A percentile compares a stretch with the other conserved stretches of the same genome.
Conservation (phyloP, 2,113 vertebrate genomes). For the Athene cunicularia region DNA sequence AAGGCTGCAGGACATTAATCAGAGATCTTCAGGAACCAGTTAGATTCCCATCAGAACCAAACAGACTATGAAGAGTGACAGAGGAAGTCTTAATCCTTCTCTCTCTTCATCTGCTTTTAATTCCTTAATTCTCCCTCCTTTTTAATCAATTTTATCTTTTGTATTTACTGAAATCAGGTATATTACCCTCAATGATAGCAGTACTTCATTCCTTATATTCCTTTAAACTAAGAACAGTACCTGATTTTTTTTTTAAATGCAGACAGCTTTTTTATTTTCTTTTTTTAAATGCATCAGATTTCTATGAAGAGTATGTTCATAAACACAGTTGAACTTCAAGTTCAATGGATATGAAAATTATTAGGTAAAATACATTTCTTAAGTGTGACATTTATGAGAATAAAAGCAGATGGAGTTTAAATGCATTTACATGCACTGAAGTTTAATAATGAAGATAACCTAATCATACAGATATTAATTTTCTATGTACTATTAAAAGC, state of each 20-base stretch:
- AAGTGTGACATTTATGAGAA: not conserved
- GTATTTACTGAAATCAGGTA: not conserved
- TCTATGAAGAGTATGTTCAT: not conserved
- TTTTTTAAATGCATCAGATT: not conserved
- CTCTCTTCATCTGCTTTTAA: not conserved
- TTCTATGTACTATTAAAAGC: not conserved
- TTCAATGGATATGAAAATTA: not conserved
- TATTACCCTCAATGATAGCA: not conserved
- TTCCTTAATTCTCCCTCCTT: not conserved
- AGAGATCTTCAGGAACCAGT: not conserved
- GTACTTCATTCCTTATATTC: not conserved
- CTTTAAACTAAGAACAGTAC: not conserved
- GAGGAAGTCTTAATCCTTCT: not conserved
- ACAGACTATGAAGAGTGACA: not conserved
- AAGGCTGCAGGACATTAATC: not conserved
- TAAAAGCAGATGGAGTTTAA: not conserved
- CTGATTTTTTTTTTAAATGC: not conserved
- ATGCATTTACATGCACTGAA: not conserved
- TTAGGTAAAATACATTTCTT: not conserved
- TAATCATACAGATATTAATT: not conserved
- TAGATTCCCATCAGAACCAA: not conserved
- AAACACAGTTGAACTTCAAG: not conserved
- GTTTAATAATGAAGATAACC: not conserved
- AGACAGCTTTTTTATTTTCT: not conserved
- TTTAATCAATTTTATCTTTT: not conserved